phyloP scores from a whole-genome alignment of 2,888 invertebrate genomes.

The Ypsolopha sequella region DNA sequence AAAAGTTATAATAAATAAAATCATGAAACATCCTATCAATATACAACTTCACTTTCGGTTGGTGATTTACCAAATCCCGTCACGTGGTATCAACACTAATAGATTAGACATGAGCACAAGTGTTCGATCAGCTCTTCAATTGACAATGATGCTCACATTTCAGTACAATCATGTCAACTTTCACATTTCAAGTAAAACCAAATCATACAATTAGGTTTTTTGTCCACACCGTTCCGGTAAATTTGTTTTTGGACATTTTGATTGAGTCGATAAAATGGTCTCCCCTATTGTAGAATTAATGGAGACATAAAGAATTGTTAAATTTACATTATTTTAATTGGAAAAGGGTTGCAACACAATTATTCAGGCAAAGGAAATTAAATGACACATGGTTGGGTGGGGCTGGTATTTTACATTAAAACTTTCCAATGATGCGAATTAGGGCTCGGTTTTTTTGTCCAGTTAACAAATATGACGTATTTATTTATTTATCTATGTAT shows the following conservation, averaged over 20 bases:
- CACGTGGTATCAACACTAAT: too few relatives aligned
- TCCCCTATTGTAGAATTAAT: neutral
- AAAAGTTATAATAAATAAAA: too few relatives aligned
- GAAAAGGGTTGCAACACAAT: neutral
- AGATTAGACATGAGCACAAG: too few relatives aligned
- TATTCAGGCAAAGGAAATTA: neutral
- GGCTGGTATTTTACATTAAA: neutral
- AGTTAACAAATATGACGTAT: too few relatives aligned
- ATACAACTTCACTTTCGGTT: too few relatives aligned
- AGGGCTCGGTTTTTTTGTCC: too few relatives aligned
- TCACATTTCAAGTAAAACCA: conserved; percentile 20
- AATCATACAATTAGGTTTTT: neutral
- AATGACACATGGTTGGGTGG: neutral
- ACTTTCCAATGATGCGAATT: too few relatives aligned
- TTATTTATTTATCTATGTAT: too few relatives aligned
- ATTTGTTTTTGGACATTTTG: neutral
- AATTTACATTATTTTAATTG: neutral
- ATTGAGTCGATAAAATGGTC: neutral
- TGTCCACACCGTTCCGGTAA: neutral
- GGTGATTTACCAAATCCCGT: too few relatives aligned
- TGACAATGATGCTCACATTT: conserved; percentile 20
- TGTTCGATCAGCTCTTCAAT: conserved; percentile 20
- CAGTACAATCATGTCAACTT: conserved; percentile 27
- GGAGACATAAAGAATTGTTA: neutral
- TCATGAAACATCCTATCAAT: too few relatives aligned